Base-by-base conservation (phyloP, 2,113 vertebrate species). In the Harpagus bidentatus region DNA sequence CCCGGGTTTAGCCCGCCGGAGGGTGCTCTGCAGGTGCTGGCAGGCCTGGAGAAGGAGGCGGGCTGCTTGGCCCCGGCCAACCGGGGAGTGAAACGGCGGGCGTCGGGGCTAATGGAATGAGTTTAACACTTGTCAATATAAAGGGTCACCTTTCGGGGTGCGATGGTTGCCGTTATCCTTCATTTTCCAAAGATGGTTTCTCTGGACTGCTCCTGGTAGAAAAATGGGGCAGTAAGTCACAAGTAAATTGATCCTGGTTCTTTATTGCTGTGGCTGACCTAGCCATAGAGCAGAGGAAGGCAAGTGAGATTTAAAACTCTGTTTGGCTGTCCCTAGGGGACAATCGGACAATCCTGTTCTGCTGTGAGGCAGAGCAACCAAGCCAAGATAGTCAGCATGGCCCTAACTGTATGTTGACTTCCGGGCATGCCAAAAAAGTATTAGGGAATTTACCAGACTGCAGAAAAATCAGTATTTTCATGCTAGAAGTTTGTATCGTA, bases 401-500 rank as follows among this genome's bases (percentile, higher is more conserved):
- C 38, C 29, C 13, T 34, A 21, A 10, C 34, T 52, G 19, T 17
- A 10, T 2, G 1, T 19, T 59, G 48, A 31, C 31, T 4, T 63
- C 16, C 50, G 65, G 38, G 32, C 16, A 8, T 16, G 53, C 16
- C 22, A 31, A 52, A n/a, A 61, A 50, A 67, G 6, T 6, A 6
- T 3, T 29, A 5, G 25, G 18, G n/a, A 25, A 15, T 32, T 76
- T 31, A 16, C 7, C 43, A 59, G 28, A 13, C n/a, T 21, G 32
- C 36, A 29, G 28, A 55, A 43, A 43, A 71, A 8, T 2, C 9
- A 5, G 36, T 55, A 9, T 40, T 91, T 76, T 32, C 10, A 18
- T 63, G 28, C 12, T 63, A 7, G 6, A 72, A 82, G 48, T 32
- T 63, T 1, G 0, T 42, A 20, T 2, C 0, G 0, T 38, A 20